A percentile compares a stretch with the other conserved stretches of the same genome.
Conservation (phyloP, 2,888 invertebrate species). For the Nephrotoma guestfalica region DNA sequence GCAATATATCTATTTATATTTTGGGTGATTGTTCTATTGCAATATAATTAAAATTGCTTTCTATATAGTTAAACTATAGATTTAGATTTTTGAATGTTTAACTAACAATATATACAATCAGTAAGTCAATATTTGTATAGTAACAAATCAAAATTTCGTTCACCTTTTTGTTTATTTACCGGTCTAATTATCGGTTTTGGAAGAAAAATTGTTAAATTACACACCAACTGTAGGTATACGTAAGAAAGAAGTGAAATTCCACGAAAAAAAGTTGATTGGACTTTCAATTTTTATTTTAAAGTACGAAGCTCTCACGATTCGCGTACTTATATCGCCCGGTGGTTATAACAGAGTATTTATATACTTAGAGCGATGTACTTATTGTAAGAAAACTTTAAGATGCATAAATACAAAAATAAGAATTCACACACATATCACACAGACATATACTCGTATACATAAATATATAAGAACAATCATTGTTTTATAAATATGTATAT, state of each 20-base stretch:
- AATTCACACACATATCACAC: neutral
- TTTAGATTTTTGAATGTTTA: neutral
- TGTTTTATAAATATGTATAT: neutral
- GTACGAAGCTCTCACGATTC: neutral
- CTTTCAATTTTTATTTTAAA: neutral
- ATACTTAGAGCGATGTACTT: neutral
- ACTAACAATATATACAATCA: neutral
- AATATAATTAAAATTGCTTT: neutral
- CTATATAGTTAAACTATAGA: neutral
- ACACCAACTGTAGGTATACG: neutral
- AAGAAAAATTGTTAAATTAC: neutral
- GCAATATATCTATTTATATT: neutral
- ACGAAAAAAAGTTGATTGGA: neutral
- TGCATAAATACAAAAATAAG: neutral
- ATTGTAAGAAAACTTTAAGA: neutral
- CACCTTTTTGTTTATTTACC: neutral
- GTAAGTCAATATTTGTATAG: neutral
- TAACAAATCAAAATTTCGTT: neutral
- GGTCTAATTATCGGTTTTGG: neutral
- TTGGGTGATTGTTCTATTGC: neutral
- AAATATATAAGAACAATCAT: neutral
- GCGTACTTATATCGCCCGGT: neutral
- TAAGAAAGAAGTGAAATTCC: neutral
- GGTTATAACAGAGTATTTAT: neutral
- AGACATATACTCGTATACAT: neutral